Conservation (phyloP, 2,888 invertebrate genomes). For the Megaustenia siamemsis region DNA sequence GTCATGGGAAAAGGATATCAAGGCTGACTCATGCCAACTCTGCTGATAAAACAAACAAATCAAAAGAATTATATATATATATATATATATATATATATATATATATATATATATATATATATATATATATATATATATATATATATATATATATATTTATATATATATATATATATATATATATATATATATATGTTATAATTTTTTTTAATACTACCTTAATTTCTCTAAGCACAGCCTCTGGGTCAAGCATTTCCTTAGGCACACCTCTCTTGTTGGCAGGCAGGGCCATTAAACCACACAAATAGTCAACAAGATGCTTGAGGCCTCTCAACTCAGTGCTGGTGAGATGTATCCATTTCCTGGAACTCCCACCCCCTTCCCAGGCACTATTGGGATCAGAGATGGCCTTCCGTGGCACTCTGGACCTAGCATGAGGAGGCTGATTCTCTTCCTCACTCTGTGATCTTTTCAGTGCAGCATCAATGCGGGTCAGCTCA, state of each 20-base stretch:
- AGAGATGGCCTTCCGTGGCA: constrained; percentile 46
- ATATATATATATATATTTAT: too few relatives aligned
- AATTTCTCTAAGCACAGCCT: constrained; percentile 92
- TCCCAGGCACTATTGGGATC: constrained; percentile 51
- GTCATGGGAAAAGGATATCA: too few relatives aligned
- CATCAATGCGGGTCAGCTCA: constrained; percentile 72
- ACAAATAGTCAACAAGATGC: constrained; percentile 90
- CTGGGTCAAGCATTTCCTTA: constrained; percentile 92
- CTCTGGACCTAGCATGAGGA: constrained; percentile 25
- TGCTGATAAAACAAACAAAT: too few relatives aligned
- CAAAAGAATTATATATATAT: too few relatives aligned
- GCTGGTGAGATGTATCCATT: constrained; percentile 69
- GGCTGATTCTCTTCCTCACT: constrained; percentile 52
- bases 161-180: too few relatives aligned
- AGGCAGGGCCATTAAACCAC: constrained; percentile 92
- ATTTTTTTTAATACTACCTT: too few relatives aligned
- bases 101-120: too few relatives aligned
- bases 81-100: too few relatives aligned
- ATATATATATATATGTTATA: too few relatives aligned
- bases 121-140: too few relatives aligned
- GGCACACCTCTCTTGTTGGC: constrained; percentile 94
- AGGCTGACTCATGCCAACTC: too few relatives aligned
- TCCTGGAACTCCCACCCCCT: constrained; percentile 57
- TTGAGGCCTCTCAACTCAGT: constrained; percentile 80
- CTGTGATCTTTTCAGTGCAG: constrained; percentile 42